Conservation (phyloP, 2,888 invertebrate species). For the Agrotis puta region DNA sequence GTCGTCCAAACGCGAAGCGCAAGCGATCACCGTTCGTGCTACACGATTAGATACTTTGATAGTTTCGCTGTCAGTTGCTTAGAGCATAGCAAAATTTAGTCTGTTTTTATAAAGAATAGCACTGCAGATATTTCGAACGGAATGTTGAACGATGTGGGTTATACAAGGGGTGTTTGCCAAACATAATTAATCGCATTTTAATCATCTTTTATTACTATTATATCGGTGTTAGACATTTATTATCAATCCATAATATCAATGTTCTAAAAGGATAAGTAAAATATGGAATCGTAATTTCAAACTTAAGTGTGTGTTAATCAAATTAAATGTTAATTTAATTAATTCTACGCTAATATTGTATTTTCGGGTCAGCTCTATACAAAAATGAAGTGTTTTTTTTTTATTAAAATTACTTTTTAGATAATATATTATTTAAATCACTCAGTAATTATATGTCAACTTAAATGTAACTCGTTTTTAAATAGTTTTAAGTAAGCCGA, state of each 20-base stretch:
- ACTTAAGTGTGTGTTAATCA: not conserved
- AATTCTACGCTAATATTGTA: constrained; percentile 1
- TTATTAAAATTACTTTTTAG: not conserved
- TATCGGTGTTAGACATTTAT: constrained; percentile 33
- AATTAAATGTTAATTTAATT: constrained; percentile 4
- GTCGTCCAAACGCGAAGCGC: no score
- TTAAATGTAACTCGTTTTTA: constrained; percentile 9
- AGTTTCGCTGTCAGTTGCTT: no score
- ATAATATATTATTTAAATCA: constrained; percentile 20
- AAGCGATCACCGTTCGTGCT: no score
- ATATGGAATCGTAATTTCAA: constrained; percentile 29
- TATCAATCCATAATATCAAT: constrained; percentile 13
- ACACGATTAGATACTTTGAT: no score
- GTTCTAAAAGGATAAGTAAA: constrained; percentile 28
- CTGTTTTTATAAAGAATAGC: no score
- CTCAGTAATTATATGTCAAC: constrained; percentile 1
- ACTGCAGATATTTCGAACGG: no score
- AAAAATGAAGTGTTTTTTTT: constrained; percentile 25
- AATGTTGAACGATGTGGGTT: constrained; percentile 16
- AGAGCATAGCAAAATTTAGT: no score
- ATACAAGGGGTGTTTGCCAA: constrained; percentile 49
- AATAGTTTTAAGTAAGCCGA: not conserved
- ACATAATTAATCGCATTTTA: constrained; percentile 29
- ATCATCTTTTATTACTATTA: constrained; percentile 26
- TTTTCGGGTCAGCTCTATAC: constrained; percentile 45